phyloP scores from a whole-genome alignment of 2,113 vertebrate species.

The Carassius carassius region DNA sequence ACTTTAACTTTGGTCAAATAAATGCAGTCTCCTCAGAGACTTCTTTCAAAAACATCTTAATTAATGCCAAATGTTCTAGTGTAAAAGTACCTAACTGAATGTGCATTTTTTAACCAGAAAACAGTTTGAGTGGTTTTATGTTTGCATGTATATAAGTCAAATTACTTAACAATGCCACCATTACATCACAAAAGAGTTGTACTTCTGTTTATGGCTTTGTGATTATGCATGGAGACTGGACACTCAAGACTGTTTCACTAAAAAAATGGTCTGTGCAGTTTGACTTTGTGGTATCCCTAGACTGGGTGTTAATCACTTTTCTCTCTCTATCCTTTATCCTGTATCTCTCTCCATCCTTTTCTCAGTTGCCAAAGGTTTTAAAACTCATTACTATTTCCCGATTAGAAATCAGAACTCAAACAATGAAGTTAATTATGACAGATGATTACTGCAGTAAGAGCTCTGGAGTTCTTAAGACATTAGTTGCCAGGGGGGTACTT shows the following conservation, averaged over 20 bases:
- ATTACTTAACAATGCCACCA: no score
- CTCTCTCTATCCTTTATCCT: slow-evolving; percentile 26
- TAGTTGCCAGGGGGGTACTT: slow-evolving; percentile 34
- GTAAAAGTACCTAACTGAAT: background rate
- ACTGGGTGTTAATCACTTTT: slow-evolving; percentile 39
- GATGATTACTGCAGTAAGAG: slow-evolving; percentile 57
- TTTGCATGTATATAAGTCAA: no score
- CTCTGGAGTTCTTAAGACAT: slow-evolving; percentile 35
- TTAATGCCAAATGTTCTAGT: background rate
- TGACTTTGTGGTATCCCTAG: slow-evolving; percentile 35
- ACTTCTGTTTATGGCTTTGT: background rate
- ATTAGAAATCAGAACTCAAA: slow-evolving; percentile 58
- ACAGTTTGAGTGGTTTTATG: background rate
- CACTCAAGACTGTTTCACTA: background rate
- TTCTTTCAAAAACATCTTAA: background rate
- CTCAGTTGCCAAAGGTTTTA: slow-evolving; percentile 55
- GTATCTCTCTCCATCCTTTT: slow-evolving; percentile 17
- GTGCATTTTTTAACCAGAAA: background rate
- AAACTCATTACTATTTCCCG: slow-evolving; percentile 61
- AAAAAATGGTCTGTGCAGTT: background rate
- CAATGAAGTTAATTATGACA: slow-evolving; percentile 62
- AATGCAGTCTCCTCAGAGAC: background rate
- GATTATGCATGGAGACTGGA: background rate
- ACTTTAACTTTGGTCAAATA: background rate
- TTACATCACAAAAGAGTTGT: no score